A percentile compares a stretch with the other conserved stretches of the same genome.
phyloP scores from a whole-genome alignment of 2,113 vertebrate genomes.

The human (Homo sapiens) region GRCh38 chr2:34744501-34745000 shows the following conservation, averaged over 20 bases:
- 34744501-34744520: background rate
- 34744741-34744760: background rate
- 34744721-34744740: background rate
- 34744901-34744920: background rate
- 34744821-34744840: background rate
- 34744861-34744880: background rate
- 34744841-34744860: background rate
- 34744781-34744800: background rate
- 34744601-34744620: background rate
- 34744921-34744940: background rate
- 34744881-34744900: background rate
- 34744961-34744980: background rate
- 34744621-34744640: background rate
- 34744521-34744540: rapidly evolving
- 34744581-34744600: background rate
- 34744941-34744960: background rate
- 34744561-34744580: background rate
- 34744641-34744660: background rate
- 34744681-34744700: background rate
- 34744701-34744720: background rate
- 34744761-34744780: background rate
- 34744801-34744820: background rate
- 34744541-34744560: background rate
- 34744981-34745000: background rate
- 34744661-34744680: background rate